Evolutionary conservation across 2,797 vertebrate genomes (phyloP).

Genomic region (Echeneis naucrates): DNA sequence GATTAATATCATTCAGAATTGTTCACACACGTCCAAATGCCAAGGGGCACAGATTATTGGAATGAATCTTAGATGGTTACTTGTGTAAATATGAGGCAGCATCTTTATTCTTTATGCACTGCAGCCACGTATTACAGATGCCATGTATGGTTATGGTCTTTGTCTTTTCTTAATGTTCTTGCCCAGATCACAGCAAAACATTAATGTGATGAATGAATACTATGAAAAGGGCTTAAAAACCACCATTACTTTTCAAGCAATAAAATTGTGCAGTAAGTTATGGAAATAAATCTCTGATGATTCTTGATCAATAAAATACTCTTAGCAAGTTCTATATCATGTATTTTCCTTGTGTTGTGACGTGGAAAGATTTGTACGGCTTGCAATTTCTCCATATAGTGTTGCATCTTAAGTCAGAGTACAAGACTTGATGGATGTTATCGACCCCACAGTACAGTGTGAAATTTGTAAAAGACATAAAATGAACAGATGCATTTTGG

Average conservation of each 20-base stretch:
- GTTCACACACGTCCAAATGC: conserved; percentile 32
- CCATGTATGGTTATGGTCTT: not conserved
- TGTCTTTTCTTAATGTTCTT: conserved; percentile 6
- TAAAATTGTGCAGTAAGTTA: not conserved
- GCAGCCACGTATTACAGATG: not conserved
- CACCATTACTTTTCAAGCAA: not conserved
- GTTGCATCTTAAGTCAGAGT: not conserved
- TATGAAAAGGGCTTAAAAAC: not conserved
- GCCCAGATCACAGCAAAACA: conserved; percentile 5
- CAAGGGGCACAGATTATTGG: conserved; percentile 11
- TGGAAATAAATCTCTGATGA: not conserved
- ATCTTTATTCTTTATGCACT: conserved; percentile 14
- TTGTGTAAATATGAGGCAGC: not conserved
- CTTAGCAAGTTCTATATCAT: not conserved
- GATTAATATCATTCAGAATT: conserved; percentile 23
- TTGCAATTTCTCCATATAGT: not conserved
- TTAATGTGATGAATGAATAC: conserved; percentile 5
- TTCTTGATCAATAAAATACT: conserved; percentile 11
- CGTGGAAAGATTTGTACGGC: not conserved
- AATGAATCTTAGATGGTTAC: conserved; percentile 1
- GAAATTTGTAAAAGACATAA: not conserved
- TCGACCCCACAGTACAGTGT: not conserved
- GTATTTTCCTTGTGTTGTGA: not conserved
- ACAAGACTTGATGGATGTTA: conserved; percentile 7
- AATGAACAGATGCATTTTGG: conserved; percentile 1